Conservation (phyloP, 2,797 vertebrate genomes). For the Pagetopsis macropterus region DNA sequence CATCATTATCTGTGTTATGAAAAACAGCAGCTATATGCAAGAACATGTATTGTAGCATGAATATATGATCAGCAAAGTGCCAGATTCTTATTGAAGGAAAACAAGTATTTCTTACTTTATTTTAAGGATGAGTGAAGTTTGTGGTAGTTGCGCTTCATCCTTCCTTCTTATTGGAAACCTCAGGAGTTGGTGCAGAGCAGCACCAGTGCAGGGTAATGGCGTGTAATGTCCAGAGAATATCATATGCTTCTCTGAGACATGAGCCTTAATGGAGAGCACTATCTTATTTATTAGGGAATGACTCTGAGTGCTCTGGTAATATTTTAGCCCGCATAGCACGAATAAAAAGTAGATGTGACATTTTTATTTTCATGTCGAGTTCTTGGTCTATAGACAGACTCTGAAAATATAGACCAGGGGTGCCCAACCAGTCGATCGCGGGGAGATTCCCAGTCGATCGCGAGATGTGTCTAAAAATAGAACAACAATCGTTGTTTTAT, state of each 20-base stretch:
- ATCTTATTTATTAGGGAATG: slow-evolving; percentile 69
- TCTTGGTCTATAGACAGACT: slow-evolving; percentile 26
- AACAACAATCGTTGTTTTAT: too few species aligned
- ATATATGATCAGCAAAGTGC: not conserved
- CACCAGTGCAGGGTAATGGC: slow-evolving; percentile 53
- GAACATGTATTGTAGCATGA: not conserved
- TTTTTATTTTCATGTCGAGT: slow-evolving; percentile 46
- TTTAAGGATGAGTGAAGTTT: not conserved
- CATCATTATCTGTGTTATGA: not conserved
- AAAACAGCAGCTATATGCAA: not conserved
- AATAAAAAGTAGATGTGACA: slow-evolving; percentile 52
- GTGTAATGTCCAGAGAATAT: slow-evolving; percentile 68
- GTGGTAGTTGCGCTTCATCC: slow-evolving; percentile 14
- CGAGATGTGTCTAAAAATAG: too few species aligned
- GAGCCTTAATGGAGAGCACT: slow-evolving; percentile 69
- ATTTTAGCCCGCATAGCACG: slow-evolving; percentile 49
- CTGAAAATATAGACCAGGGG: slow-evolving; percentile 35
- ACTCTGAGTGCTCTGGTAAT: slow-evolving; percentile 63
- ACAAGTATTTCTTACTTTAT: not conserved
- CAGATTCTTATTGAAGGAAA: not conserved
- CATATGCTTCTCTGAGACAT: slow-evolving; percentile 60
- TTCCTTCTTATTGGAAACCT: slow-evolving; percentile 33
- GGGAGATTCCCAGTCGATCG: too few species aligned
- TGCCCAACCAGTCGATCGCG: too few species aligned
- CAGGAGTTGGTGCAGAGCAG: slow-evolving; percentile 25